Percentiles rank a stretch among this genome's conserved stretches.
These are phyloP conservation scores for Hypomecis atomaria DNA, from an alignment of 2,888 invertebrate genomes.

Conservation along the genomic window DNA sequence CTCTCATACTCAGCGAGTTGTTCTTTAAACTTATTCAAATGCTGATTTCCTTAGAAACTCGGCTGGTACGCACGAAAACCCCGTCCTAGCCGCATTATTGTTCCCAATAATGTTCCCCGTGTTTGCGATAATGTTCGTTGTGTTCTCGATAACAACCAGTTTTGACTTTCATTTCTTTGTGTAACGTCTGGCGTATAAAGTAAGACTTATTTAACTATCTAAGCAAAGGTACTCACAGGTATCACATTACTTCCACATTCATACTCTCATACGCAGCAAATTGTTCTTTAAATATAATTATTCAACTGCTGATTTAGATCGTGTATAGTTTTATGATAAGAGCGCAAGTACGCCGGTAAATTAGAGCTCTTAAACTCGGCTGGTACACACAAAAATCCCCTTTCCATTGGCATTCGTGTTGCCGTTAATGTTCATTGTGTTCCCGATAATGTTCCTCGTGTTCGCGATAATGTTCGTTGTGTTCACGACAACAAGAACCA, in stretches of 20 bases:
- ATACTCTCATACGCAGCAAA: constrained; percentile 20
- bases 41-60: constrained; percentile 42
- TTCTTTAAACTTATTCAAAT: constrained; percentile 42
- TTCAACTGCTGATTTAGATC: constrained; percentile 33
- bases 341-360: constrained; percentile 48
- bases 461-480: not conserved
- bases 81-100: not conserved
- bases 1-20: constrained; percentile 34
- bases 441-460: not conserved
- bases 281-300: constrained; percentile 47
- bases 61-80: constrained; percentile 41
- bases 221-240: too few species aligned
- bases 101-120: not conserved
- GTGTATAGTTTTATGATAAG: constrained; percentile 51
- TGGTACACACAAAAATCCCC: constrained; percentile 38
- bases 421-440: not conserved
- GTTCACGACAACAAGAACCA: too few species aligned
- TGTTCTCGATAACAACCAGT: not conserved
- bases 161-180: too few species aligned
- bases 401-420: not conserved
- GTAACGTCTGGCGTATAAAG: too few species aligned
- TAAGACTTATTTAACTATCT: not conserved
- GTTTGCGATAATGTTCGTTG: not conserved
- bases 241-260: not conserved
- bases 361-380: constrained; percentile 45